These are phyloP conservation scores for Ctenoplectra terminalis DNA, from an alignment of 1,140 invertebrate species.

Conservation along the genomic window DNA sequence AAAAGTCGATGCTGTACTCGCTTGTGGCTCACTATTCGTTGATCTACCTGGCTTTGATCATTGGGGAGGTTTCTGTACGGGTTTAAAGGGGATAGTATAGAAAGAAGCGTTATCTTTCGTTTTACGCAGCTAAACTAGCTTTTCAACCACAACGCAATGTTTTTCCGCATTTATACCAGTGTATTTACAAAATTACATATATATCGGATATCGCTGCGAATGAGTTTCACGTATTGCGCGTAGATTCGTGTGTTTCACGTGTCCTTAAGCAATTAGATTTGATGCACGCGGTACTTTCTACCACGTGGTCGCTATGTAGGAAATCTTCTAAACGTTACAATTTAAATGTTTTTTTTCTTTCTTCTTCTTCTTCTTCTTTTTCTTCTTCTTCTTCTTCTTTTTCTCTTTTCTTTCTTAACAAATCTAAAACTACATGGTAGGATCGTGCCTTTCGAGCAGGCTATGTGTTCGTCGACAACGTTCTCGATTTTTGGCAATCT, in stretches of 20 bases:
- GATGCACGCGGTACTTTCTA: conserved; percentile 13
- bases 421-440: conserved; percentile 57
- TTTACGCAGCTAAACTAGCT: conserved; percentile 1
- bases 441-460: conserved; percentile 37
- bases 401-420: too few species aligned
- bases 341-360: conserved; percentile 42
- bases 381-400: neutral
- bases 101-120: conserved; percentile 23
- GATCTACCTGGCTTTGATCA: conserved; percentile 37
- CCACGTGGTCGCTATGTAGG: conserved; percentile 52
- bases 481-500: conserved; percentile 25
- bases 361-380: neutral
- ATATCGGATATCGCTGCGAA: conserved; percentile 55
- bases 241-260: conserved; percentile 15
- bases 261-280: conserved; percentile 58
- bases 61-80: conserved; percentile 7
- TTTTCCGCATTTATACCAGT: conserved; percentile 42
- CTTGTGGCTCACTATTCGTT: conserved; percentile 48
- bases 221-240: conserved; percentile 17
- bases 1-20: conserved; percentile 33
- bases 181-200: conserved; percentile 67
- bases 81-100: conserved; percentile 9
- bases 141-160: conserved; percentile 36
- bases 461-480: conserved; percentile 10
- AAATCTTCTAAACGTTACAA: conserved; percentile 63